Evolutionary conservation across 2,113 vertebrate genomes (phyloP), one percentile per base, ranked within the genome.

Genomic region (Nettapus auritus): DNA sequence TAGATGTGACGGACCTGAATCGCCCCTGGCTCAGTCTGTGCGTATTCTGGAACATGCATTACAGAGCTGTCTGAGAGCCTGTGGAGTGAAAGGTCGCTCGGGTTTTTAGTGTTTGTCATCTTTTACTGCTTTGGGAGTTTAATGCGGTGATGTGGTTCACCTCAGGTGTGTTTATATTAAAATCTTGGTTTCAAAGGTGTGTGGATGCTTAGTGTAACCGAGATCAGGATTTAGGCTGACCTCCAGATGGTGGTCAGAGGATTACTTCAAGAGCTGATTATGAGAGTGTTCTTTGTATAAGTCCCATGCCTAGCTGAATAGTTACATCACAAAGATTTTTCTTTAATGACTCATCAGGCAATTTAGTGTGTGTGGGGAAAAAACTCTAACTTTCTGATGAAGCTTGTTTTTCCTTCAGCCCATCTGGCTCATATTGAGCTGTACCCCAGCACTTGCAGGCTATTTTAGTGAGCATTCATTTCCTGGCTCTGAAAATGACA

Each of bases 181-280:
- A 62, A 36, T 62, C 26, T 44, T 36, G 19, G 25, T 77, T 92
- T 46, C 78, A 52, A 34, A 56, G 64, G 11, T 56, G 17, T 21
- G 3, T 7, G 66, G 5, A 15, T 80, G 46, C 17, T 93, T 88
- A 80, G 33, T 29, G 75, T 63, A 68, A 15, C 67, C 28, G 75
- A 88, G 91, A 83, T 60, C 64, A 75, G 84, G 87, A 34, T 88
- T 88, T 81, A 90, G 92, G 57, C 88, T 90, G 64, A 81, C 48
- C 83, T 95, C 92, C 95, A 95, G 94, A 92, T 93, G 95, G 94
- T 78, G 80, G 68, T 90, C 80, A 88, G 91, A 34, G 82, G 96
- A 96, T 97, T 96, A 95, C 75, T 74, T 19, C 0, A 12, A 84
- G 82, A 90, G 82, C 90, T 93, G 52, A 93, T 97, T 95, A 94